These are phyloP conservation scores for Diplodus sargus DNA, from an alignment of 2,797 vertebrate genomes.

Conservation along the genomic window DNA sequence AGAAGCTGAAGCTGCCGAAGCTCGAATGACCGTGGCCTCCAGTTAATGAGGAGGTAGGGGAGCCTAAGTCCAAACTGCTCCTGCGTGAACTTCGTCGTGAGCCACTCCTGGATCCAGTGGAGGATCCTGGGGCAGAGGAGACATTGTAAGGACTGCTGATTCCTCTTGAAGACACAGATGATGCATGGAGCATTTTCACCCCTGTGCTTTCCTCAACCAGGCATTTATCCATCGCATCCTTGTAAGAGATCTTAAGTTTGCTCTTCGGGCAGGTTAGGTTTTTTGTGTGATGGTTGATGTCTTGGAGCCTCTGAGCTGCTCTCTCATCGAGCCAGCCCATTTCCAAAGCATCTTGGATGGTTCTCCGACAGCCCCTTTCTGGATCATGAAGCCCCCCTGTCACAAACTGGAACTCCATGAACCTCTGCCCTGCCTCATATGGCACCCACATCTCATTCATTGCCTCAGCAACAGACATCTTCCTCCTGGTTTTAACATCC, in stretches of 20 bases:
- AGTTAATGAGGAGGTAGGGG: constrained; percentile 68
- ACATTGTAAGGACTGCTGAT: constrained; percentile 95
- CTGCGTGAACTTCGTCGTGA: constrained; percentile 86
- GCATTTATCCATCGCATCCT: constrained; percentile 93
- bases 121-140: constrained; percentile 90
- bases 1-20: constrained; percentile 25
- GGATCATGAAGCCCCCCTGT: constrained; percentile 96
- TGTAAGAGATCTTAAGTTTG: constrained; percentile 96
- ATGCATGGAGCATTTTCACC: constrained; percentile 92
- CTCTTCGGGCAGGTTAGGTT: constrained; percentile 96
- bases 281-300: constrained; percentile 88
- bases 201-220: constrained; percentile 92
- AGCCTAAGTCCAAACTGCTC: constrained; percentile 89
- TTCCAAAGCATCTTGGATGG: constrained; percentile 89
- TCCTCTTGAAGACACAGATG: constrained; percentile 91
- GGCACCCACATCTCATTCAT: constrained; percentile 96
- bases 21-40: constrained; percentile 52
- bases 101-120: constrained; percentile 88
- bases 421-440: constrained; percentile 95
- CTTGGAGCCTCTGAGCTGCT: constrained; percentile 90
- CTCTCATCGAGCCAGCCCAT: constrained; percentile 90
- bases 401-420: constrained; percentile 94
- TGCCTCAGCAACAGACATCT: constrained; percentile 93
- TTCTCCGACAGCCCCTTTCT: constrained; percentile 87
- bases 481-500: constrained; percentile 90